Conservation (phyloP, 2,797 vertebrate species). For the Benthosema pterotum region DNA sequence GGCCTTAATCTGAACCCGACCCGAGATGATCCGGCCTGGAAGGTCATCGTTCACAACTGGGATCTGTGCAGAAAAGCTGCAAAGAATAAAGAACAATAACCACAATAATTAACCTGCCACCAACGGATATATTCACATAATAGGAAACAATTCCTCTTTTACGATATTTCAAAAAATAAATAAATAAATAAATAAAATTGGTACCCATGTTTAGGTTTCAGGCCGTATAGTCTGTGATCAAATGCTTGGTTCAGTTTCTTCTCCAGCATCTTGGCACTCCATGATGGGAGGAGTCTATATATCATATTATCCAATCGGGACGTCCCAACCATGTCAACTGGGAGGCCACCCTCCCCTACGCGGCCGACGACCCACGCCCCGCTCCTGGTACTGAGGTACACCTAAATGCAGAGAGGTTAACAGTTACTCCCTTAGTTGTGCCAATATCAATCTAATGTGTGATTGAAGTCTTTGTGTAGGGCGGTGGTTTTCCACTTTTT, state of each 20-base stretch:
- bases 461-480: no score
- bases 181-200: no score
- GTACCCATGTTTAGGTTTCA: slow-evolving; percentile 86
- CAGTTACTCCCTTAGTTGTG: no score
- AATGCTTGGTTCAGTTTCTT: slow-evolving; percentile 59
- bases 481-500: no score
- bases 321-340: slow-evolving; percentile 42
- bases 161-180: neutral
- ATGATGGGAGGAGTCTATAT: slow-evolving; percentile 31
- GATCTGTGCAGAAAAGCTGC: slow-evolving; percentile 70
- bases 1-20: slow-evolving; percentile 78
- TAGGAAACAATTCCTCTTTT: neutral
- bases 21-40: slow-evolving; percentile 79
- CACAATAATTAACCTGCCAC: no score
- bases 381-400: slow-evolving; percentile 73
- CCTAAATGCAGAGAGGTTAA: slow-evolving; percentile 45
- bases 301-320: slow-evolving; percentile 42
- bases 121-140: no score
- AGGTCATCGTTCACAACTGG: slow-evolving; percentile 82
- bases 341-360: slow-evolving; percentile 61
- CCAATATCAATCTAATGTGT: no score
- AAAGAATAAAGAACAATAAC: neutral
- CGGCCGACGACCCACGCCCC: slow-evolving; percentile 71
- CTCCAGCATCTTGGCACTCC: slow-evolving; percentile 44
- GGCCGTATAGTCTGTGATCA: slow-evolving; percentile 72